Evolutionary conservation across 2,888 invertebrate genomes (phyloP).

Genomic region (Parapristionchus giblindavisi): DNA sequence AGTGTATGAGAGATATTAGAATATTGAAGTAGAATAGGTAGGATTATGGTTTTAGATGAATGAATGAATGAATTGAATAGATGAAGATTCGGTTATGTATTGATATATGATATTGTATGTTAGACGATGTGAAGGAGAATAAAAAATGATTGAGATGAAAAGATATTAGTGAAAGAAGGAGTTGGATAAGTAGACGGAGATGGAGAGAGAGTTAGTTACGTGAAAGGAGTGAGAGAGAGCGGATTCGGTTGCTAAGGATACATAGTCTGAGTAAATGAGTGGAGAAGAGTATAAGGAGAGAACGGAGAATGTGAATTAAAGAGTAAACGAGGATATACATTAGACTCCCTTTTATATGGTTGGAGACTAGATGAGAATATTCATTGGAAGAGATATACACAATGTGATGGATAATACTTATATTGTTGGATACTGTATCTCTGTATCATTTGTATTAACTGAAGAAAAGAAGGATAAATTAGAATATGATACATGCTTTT

Average conservation of each 20-base stretch:
- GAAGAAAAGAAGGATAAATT: too few relatives aligned
- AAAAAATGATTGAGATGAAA: not conserved
- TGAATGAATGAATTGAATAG: not conserved
- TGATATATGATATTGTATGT: constrained; percentile 4
- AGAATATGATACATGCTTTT: too few relatives aligned
- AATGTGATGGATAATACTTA: too few relatives aligned
- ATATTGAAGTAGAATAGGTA: not conserved
- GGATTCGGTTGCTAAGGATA: constrained; percentile 37
- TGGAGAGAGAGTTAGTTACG: not conserved
- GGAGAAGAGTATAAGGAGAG: constrained; percentile 23
- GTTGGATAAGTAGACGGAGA: constrained; percentile 19
- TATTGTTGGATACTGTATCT: too few relatives aligned
- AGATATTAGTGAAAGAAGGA: too few relatives aligned
- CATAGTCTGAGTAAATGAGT: not conserved
- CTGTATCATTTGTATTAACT: too few relatives aligned
- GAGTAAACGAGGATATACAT: too few relatives aligned
- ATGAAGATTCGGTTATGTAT: too few relatives aligned
- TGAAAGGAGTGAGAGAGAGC: constrained; percentile 5
- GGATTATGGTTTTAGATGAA: constrained; percentile 10
- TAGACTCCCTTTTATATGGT: too few relatives aligned
- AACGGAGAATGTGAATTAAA: constrained; percentile 6
- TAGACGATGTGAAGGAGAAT: constrained; percentile 28
- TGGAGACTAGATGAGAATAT: constrained; percentile 5
- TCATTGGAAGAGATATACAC: too few relatives aligned
- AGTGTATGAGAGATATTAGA: not conserved